Evolutionary conservation across 2,113 vertebrate species (phyloP).

Genomic region (Dipodomys stephensi): DNA sequence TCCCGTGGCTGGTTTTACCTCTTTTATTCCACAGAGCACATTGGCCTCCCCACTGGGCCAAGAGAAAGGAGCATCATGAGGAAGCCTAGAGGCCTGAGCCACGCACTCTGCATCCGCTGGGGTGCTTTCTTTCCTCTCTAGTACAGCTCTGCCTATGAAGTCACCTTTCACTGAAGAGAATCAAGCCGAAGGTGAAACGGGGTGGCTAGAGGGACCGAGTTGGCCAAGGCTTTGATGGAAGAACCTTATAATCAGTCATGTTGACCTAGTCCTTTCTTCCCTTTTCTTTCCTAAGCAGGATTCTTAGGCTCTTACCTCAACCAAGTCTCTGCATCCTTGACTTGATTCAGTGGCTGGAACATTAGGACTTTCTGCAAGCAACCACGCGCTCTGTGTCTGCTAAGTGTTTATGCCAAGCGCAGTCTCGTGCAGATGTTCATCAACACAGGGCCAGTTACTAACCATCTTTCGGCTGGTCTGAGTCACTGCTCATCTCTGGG

Average conservation of each 20-base stretch:
- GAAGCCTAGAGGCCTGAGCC: background rate
- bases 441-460: background rate
- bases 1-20: background rate
- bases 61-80: background rate
- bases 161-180: background rate
- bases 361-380: background rate
- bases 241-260: background rate
- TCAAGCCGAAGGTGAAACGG: background rate
- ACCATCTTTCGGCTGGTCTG: background rate
- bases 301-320: background rate
- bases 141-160: background rate
- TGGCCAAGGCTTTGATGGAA: background rate
- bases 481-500: background rate
- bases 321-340: background rate
- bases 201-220: too few relatives aligned
- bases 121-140: background rate
- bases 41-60: background rate
- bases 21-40: background rate
- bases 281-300: background rate
- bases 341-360: slow-evolving; percentile 28
- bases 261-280: background rate
- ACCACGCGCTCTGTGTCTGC: background rate
- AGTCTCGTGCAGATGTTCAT: background rate
- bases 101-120: background rate
- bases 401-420: background rate